Base-by-base conservation (phyloP, 1,140 invertebrate genomes). In the Macrotrachela quadricornifera region DNA sequence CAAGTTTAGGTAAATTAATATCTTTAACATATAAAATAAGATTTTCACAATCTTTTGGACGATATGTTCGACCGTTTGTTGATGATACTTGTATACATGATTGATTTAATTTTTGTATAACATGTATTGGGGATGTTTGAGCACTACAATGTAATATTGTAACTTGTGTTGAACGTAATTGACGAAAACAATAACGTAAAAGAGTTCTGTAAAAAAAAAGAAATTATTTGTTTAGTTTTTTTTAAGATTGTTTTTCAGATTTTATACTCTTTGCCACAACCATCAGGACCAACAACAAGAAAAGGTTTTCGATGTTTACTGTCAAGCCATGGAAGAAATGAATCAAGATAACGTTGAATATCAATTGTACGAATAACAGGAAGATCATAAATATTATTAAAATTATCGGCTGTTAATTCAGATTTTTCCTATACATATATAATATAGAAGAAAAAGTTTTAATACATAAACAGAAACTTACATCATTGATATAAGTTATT, bases 11-110 rank as follows among this genome's bases (percentile, higher is more conserved):
- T 1, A 85, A 67, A 67, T 86, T 81, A 36, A 85, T 63, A 64
- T 83, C 79, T 64, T 81, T 83, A 49, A 87, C 74, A 66, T 80
- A 82, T 0, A 87, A 67, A 50, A 85, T 72, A 11, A 87, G 64
- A 52, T 76, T 69, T 49, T 80, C 77, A 44, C 72, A 69, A 60
- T 80, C 80, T 65, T 80, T 83, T 0, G 84, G 81, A 51, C 76
- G 73, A 59, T 80, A 79, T 43, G 82, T 75, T 21, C 79, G 69
- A 0, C 82, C 81, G 50, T 75, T 77, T 57, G 77, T 76, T 10
- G 78, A 80, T 50, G 76, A 80, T 36, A 83, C 75, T 21, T 78
- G 74, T 56, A 83, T 75, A 58, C 82, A 84, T 47, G 76, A 63
- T 63, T 82, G 79, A 47, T 71, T 67, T 43, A 86, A 67, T 62